These are phyloP conservation scores for Drosophila atroscutellata DNA, from an alignment of 2,888 invertebrate species.

Conservation along the genomic window DNA sequence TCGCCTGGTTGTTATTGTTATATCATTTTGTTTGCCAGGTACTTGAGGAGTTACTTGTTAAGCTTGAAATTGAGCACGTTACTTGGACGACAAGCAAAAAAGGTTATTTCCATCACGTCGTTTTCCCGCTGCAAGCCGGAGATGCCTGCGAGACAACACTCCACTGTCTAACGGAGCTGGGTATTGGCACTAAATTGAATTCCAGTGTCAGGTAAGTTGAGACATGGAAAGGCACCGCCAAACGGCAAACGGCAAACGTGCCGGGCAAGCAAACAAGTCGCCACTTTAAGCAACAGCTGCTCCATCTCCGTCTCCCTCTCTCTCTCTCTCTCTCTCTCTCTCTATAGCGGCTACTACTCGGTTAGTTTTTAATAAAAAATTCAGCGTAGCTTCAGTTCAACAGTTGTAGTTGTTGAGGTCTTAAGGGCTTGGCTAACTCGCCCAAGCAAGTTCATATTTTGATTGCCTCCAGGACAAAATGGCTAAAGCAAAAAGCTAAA, in stretches of 20 bases:
- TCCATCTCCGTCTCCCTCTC: neutral
- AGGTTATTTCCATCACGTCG: conserved; percentile 89
- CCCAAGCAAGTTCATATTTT: conserved; percentile 43
- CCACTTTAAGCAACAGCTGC: conserved; percentile 67
- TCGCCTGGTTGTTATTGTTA: conserved; percentile 14
- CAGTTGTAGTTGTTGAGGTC: conserved; percentile 23
- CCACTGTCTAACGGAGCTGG: conserved; percentile 90
- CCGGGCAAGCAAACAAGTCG: conserved; percentile 54
- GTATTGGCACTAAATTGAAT: conserved; percentile 89
- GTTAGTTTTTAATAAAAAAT: conserved; percentile 48
- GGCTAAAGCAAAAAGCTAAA: conserved; percentile 4
- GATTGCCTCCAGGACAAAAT: conserved; percentile 58
- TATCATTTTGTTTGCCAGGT: conserved; percentile 85
- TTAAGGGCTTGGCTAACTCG: conserved; percentile 10
- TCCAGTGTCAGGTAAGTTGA: conserved; percentile 89
- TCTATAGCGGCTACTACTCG: neutral
- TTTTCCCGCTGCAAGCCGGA: conserved; percentile 89
- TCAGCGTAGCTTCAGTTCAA: conserved; percentile 40
- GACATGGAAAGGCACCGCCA: conserved; percentile 57
- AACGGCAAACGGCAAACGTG: conserved; percentile 58
- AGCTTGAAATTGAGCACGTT: conserved; percentile 89
- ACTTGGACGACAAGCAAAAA: conserved; percentile 89
- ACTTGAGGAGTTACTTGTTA: conserved; percentile 88
- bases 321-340: neutral
- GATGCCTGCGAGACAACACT: conserved; percentile 90